Evolutionary conservation across 2,888 invertebrate species (phyloP).

Genomic region (Nezara viridula): DNA sequence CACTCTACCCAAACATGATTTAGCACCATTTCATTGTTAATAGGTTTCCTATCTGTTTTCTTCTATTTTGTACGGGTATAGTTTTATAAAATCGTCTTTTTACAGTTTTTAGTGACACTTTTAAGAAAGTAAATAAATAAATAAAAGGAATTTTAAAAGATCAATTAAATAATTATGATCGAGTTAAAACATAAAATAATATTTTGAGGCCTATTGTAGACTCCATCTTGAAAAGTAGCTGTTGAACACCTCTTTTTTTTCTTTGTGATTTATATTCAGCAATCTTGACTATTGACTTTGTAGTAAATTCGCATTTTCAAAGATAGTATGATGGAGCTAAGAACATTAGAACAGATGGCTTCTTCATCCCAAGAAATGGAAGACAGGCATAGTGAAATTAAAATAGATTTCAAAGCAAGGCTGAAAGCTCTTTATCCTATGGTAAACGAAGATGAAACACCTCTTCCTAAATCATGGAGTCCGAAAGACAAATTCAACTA

Average conservation of each 20-base stretch:
- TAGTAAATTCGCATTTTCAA: neutral
- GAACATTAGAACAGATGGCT: constrained; percentile 20
- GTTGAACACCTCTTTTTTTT: neutral
- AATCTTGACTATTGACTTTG: neutral
- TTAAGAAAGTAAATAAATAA: neutral
- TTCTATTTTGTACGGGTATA: neutral
- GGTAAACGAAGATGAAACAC: constrained; percentile 95
- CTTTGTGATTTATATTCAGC: neutral
- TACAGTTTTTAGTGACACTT: neutral
- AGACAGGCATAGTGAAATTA: constrained; percentile 20
- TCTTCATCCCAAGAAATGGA: constrained; percentile 48
- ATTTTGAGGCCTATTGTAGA: neutral
- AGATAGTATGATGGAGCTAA: neutral
- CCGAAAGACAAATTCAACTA: constrained; percentile 97
- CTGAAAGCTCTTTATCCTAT: constrained; percentile 93
- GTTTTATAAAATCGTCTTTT: neutral
- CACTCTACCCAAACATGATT: neutral
- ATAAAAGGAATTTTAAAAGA: neutral
- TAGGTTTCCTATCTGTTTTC: neutral
- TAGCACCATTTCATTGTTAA: neutral
- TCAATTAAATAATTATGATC: neutral
- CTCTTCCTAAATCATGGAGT: constrained; percentile 96
- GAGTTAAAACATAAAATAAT: neutral
- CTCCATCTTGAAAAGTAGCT: neutral
- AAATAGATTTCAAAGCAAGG: constrained; percentile 73